Evolutionary conservation across 2,888 invertebrate species (phyloP), one percentile per base, ranked within the genome.

Genomic region (Rhingia campestris): DNA sequence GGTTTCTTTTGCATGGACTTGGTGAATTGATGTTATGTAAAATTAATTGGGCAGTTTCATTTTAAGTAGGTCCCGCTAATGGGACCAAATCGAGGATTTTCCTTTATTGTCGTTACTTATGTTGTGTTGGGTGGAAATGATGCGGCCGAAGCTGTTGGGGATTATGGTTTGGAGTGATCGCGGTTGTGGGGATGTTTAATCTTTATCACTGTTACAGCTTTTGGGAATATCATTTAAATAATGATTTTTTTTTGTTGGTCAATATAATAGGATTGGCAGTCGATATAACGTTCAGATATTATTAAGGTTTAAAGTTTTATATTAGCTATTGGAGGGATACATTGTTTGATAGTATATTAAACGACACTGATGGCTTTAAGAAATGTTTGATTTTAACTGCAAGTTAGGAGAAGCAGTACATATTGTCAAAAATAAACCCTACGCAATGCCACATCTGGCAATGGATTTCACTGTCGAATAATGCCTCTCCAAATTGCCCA

Each of bases 11-110:
- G 66, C 69, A 49, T 79, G 69, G 73, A 79, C 53, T 69, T 53
- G 35, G 59, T 45, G 79, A 67, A 80, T 74, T 74, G 66, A 79
- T 84, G 79, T 74, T 79, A 80, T 80, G 84, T 74, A 66, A 84
- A 84, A 84, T 84, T 84, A 79, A 84, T 84, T 80, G 84, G 80
- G 54, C 70, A 69, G 80, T 80, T 79, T 80, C 69, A 51, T 32
- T 84, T 84, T 84, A 70, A 80, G 80, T 75, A 70, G 74, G 74
- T 64, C 59, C 58, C 63, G 67, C 74, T 70, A 84, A 79, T 79
- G 84, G 84, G 70, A 81, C 77, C 56, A 73, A 73, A 72, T 75
- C 70, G 81, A 51, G 58, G 70, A 76, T 61, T 37, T 61, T 41
- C 10, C 43, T 37, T 2, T 6, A 45, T 47, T 59, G 33, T 33